A percentile compares a stretch with the other conserved stretches of the same genome.
Evolutionary conservation across 2,113 vertebrate species (phyloP).

Genomic region (Coregonus clupeaformis): DNA sequence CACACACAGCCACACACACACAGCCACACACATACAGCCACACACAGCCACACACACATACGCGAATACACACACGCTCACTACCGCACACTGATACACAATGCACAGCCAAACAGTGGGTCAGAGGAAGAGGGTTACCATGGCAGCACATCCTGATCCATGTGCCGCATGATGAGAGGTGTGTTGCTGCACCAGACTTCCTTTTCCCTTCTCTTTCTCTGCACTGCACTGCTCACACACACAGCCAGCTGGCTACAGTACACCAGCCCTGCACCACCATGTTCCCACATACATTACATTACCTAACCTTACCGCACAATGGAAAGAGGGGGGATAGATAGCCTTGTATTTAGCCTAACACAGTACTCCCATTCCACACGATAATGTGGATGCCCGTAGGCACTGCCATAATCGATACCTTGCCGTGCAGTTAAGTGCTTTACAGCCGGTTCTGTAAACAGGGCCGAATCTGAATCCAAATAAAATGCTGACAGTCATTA

Average conservation of each 20-base stretch:
- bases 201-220: slow-evolving; percentile 29
- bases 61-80: slow-evolving; percentile 28
- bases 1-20: slow-evolving; percentile 40
- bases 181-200: slow-evolving; percentile 62
- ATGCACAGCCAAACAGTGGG: slow-evolving; percentile 68
- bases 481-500: no score
- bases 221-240: slow-evolving; percentile 4
- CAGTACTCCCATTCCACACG: no score
- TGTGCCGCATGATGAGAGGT: slow-evolving; percentile 69
- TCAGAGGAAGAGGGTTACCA: slow-evolving; percentile 75
- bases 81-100: slow-evolving; percentile 1
- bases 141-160: slow-evolving; percentile 73
- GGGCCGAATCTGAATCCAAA: no score
- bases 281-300: no score
- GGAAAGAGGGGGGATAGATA: no score
- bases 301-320: no score
- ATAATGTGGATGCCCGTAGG: no score
- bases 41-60: slow-evolving; percentile 15
- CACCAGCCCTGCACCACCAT: no score
- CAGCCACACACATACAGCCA: slow-evolving; percentile 57
- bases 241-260: no score
- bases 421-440: slow-evolving; percentile 2
- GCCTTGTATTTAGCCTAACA: no score
- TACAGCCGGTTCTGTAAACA: no score
- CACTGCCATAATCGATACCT: no score